phyloP scores from a whole-genome alignment of 2,888 invertebrate species.

The Zhuqinia jingwanae region DNA sequence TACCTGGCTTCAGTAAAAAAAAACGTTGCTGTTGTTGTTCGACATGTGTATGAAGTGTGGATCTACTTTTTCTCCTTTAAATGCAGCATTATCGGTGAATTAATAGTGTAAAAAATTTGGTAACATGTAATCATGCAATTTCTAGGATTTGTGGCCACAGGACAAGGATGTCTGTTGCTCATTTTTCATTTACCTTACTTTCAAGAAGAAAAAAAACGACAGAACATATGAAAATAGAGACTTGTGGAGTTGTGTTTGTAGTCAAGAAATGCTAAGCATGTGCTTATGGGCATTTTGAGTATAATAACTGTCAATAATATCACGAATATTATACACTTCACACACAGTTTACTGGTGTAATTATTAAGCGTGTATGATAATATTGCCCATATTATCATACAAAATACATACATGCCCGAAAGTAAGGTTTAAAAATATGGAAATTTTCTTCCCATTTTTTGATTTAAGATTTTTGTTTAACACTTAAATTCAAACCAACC shows the following conservation, averaged over 20 bases:
- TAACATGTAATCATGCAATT: constrained; percentile 66
- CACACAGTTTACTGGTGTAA: not conserved
- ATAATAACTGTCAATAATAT: constrained; percentile 33
- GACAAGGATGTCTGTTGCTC: constrained; percentile 54
- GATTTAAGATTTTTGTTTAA: constrained; percentile 34
- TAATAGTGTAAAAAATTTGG: constrained; percentile 45
- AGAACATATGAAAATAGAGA: not conserved
- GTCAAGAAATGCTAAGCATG: constrained; percentile 1
- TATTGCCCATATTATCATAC: not conserved
- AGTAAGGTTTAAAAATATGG: constrained; percentile 37
- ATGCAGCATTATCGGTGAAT: not conserved
- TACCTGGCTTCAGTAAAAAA: not conserved
- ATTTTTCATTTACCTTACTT: constrained; percentile 55
- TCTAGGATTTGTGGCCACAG: constrained; percentile 55
- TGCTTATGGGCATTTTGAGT: constrained; percentile 30
- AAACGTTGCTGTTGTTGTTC: no score
- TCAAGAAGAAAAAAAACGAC: not conserved
- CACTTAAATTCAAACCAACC: constrained; percentile 26
- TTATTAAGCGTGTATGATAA: not conserved
- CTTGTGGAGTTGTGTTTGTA: no score
- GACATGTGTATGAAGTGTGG: not conserved
- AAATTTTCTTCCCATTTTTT: constrained; percentile 55
- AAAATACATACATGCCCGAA: not conserved
- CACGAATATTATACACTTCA: constrained; percentile 42
- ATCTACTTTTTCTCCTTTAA: not conserved